A percentile compares a stretch with the other conserved stretches of the same genome.
These are phyloP conservation scores for Drosophila burlai DNA, from an alignment of 1,140 invertebrate genomes.

Conservation along the genomic window DNA sequence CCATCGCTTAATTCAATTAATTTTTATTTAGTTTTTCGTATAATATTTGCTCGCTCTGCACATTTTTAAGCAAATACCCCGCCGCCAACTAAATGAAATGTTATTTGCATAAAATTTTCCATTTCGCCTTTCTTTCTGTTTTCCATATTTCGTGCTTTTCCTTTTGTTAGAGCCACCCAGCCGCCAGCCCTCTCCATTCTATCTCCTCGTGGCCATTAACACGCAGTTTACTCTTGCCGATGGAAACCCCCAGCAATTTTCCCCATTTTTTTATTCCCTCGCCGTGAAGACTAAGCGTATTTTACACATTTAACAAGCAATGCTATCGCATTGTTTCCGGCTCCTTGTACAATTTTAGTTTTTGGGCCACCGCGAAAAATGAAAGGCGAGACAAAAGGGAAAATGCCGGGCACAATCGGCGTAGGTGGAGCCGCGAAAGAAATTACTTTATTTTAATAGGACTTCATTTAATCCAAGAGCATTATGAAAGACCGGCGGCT, in stretches of 20 bases:
- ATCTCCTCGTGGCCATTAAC: slow-evolving; percentile 68
- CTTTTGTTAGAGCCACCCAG: slow-evolving; percentile 54
- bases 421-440: slow-evolving; percentile 65
- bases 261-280: slow-evolving; percentile 21
- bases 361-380: slow-evolving; percentile 41
- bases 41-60: slow-evolving; percentile 78
- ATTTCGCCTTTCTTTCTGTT: slow-evolving; percentile 39
- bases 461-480: slow-evolving; percentile 79
- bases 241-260: slow-evolving; percentile 27
- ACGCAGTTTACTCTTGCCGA: slow-evolving; percentile 67
- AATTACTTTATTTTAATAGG: slow-evolving; percentile 84
- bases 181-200: slow-evolving; percentile 24
- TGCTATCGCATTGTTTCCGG: slow-evolving; percentile 58
- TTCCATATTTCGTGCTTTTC: slow-evolving; percentile 58
- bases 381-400: slow-evolving; percentile 17
- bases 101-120: slow-evolving; percentile 82
- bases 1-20: slow-evolving; percentile 80
- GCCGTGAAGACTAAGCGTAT: slow-evolving; percentile 62
- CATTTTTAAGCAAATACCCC: slow-evolving; percentile 78
- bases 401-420: slow-evolving; percentile 14
- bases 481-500: slow-evolving; percentile 61
- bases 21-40: slow-evolving; percentile 82
- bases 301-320: slow-evolving; percentile 74
- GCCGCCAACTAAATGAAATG: slow-evolving; percentile 76
- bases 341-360: slow-evolving; percentile 68